Evolutionary conservation across 2,113 vertebrate genomes (phyloP), one percentile per base, ranked within the genome.

Genomic region (Barnardius zonarius): DNA sequence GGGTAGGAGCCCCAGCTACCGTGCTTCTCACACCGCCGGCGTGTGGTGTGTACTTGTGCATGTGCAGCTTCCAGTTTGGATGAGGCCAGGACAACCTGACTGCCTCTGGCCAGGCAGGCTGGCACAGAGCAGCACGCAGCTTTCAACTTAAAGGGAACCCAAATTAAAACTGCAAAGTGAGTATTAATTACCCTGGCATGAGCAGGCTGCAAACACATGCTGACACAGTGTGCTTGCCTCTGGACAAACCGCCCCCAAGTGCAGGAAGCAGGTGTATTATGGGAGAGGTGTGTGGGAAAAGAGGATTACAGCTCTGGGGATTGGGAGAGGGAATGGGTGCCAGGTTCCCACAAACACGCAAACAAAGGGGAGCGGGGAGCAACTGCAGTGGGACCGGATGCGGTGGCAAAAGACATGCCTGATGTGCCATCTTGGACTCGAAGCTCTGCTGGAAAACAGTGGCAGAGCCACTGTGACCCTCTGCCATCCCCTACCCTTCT

Each of bases 101-200:
- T 79, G 82, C 94, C 81, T 54, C 70, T 4, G 17, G 68, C 88
- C 83, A 87, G 90, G 52, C 68, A 95, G 73, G 89, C 79, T 88
- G 90, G 86, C 85, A 88, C 62, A 84, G 35, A 88, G 90, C 82
- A 96, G 74, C 70, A 87, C 1, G 0, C 62, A 31, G 31, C 82
- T 85, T 95, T 82, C 74, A 81, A 78, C 80, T 90, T 84, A 95
- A 86, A 97, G 83, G 62, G 81, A 93, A 91, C 46, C 22, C 85
- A 95, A 97, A 96, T 92, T 95, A 96, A 92, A 91, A 75, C 84
- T 83, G 80, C 82, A 92, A 96, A 95, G 81, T 67, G 83, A 95
- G 83, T 92, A 96, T 92, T 96, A 95, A 97, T 94, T 93, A 92
- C 64, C 63, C 90, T 88, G 86, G 83, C 84, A 91, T 18, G 43